Evolutionary conservation across 2,113 vertebrate genomes (phyloP).

Genomic region (Chloropsis cyanopogon): DNA sequence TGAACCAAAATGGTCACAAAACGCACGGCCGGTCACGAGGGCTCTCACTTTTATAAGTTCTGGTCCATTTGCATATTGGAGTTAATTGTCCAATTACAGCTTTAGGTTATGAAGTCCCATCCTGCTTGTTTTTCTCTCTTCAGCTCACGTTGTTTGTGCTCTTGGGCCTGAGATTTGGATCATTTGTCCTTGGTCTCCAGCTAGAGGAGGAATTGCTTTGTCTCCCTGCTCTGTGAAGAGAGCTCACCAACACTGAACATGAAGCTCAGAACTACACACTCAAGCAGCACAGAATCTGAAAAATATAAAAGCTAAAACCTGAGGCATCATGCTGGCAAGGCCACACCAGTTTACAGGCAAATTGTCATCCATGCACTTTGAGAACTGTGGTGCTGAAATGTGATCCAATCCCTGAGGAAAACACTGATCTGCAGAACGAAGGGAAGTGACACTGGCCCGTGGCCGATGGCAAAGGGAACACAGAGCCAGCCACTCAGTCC

Average conservation of each 20-base stretch:
- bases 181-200: not conserved
- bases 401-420: not conserved
- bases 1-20: not conserved
- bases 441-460: not conserved
- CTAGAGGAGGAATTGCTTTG: not conserved
- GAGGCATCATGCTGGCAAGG: not conserved
- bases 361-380: not conserved
- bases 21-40: not conserved
- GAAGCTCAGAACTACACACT: not conserved
- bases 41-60: not conserved
- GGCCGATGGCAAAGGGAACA: not conserved
- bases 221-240: not conserved
- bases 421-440: not conserved
- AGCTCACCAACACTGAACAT: not conserved
- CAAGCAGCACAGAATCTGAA: not conserved
- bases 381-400: not conserved
- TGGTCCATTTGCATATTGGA: not conserved
- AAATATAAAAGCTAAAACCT: not conserved
- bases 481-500: not conserved
- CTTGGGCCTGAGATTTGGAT: not conserved
- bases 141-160: not conserved
- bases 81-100: not conserved
- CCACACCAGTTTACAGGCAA: fast-evolving
- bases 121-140: not conserved
- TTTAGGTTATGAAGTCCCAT: not conserved